Evolutionary conservation across 1,140 invertebrate species (phyloP).

Genomic region (Zaprionus inermis): DNA sequence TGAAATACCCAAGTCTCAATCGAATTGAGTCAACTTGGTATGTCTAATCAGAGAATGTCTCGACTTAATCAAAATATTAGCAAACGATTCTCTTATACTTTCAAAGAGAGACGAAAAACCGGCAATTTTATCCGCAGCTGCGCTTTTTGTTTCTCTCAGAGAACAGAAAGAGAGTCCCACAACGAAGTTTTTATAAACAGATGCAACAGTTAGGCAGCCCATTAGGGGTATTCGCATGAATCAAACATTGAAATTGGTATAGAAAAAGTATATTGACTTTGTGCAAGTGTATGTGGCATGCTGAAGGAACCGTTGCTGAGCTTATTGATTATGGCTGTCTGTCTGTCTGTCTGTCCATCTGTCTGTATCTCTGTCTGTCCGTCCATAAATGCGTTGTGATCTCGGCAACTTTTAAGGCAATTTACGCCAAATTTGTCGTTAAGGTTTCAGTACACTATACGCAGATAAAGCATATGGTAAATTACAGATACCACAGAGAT

Average conservation of each 20-base stretch:
- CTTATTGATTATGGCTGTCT: too few relatives aligned
- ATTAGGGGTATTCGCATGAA: not conserved
- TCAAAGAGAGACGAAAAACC: conserved; percentile 9
- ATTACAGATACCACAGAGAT: too few relatives aligned
- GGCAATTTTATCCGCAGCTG: conserved; percentile 31
- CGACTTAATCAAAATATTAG: not conserved
- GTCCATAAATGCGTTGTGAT: too few relatives aligned
- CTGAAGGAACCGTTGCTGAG: too few relatives aligned
- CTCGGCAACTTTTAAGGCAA: too few relatives aligned
- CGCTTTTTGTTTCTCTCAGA: conserved; percentile 1
- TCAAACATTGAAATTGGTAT: not conserved
- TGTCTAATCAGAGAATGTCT: not conserved
- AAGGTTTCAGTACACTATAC: too few relatives aligned
- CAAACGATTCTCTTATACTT: not conserved
- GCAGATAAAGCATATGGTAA: too few relatives aligned
- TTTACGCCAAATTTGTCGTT: too few relatives aligned
- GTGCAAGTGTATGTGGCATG: too few relatives aligned
- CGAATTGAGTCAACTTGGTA: not conserved
- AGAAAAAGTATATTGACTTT: too few relatives aligned
- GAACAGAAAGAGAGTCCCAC: not conserved
- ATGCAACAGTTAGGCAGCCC: conserved; percentile 37
- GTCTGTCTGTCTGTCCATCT: too few relatives aligned
- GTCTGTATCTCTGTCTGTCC: too few relatives aligned
- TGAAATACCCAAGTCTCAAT: conserved; percentile 20
- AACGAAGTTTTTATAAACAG: conserved; percentile 24